Evolutionary conservation across 2,113 vertebrate species (phyloP).

Genomic region (Equus przewalskii): DNA sequence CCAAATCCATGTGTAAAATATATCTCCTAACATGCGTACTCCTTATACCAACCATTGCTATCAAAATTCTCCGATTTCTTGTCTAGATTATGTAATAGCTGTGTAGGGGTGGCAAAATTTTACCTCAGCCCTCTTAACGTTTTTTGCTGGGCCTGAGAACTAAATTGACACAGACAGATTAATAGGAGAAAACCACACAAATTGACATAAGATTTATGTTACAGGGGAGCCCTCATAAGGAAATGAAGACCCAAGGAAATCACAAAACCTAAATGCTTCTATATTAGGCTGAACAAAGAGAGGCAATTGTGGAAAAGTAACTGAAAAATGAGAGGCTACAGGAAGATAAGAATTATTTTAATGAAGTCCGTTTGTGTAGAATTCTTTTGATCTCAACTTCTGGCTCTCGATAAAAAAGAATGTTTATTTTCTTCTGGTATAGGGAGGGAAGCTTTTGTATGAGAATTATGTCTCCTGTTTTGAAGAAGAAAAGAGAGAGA

Average conservation of each 20-base stretch:
- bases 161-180: not conserved
- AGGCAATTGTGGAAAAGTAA: not conserved
- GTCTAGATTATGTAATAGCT: too few relatives aligned
- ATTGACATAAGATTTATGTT: not conserved
- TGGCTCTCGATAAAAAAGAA: not conserved
- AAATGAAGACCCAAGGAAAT: not conserved
- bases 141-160: not conserved
- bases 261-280: not conserved
- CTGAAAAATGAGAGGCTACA: not conserved
- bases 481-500: not conserved
- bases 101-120: not conserved
- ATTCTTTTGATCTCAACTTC: not conserved
- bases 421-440: not conserved
- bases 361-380: not conserved
- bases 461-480: not conserved
- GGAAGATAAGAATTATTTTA: not conserved
- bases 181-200: not conserved
- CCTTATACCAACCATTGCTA: accelerated
- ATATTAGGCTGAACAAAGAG: not conserved
- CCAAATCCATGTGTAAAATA: not conserved
- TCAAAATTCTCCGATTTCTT: not conserved
- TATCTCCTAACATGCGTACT: not conserved
- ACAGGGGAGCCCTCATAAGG: not conserved
- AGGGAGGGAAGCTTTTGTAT: not conserved
- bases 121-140: not conserved